phyloP scores from a whole-genome alignment of 2,888 invertebrate genomes.

The Drosophila lacicola region DNA sequence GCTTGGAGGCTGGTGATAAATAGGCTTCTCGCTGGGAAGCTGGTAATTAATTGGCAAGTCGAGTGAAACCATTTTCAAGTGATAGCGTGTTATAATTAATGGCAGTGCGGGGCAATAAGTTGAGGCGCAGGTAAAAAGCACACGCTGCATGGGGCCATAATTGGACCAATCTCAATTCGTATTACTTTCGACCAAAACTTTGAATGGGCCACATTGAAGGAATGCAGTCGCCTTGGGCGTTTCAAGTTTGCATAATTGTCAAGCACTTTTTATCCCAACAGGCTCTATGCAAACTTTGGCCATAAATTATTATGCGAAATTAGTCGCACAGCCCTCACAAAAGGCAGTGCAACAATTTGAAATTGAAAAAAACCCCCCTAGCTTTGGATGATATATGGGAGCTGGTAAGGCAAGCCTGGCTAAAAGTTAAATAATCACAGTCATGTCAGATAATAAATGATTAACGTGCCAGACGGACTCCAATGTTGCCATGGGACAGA shows the following conservation, averaged over 20 bases:
- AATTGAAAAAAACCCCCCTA: constrained; percentile 36
- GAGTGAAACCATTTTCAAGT: constrained; percentile 47
- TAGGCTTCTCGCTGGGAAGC: constrained; percentile 41
- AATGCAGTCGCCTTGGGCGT: not conserved
- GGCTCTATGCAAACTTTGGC: constrained; percentile 49
- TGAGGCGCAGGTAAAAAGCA: constrained; percentile 15
- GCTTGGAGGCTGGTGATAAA: constrained; percentile 54
- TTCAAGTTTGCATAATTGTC: constrained; percentile 68
- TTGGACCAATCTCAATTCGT: constrained; percentile 28
- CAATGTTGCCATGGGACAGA: constrained; percentile 12
- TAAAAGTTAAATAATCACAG: constrained; percentile 78
- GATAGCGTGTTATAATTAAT: constrained; percentile 47
- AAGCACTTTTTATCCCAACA: constrained; percentile 53
- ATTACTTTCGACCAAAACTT: constrained; percentile 1
- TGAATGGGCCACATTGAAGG: constrained; percentile 1
- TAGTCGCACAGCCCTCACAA: constrained; percentile 40
- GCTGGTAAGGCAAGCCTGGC: constrained; percentile 37
- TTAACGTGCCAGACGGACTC: constrained; percentile 56
- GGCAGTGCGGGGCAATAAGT: constrained; percentile 24
- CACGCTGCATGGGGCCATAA: constrained; percentile 21
- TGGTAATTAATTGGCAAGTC: constrained; percentile 69
- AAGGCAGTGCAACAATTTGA: constrained; percentile 39
- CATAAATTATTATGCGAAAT: constrained; percentile 74
- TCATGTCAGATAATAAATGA: constrained; percentile 80
- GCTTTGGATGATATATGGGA: constrained; percentile 65